A percentile compares a stretch with the other conserved stretches of the same genome.
Conservation (phyloP, 2,797 vertebrate genomes). For the Phataginus tetradactyla region DNA sequence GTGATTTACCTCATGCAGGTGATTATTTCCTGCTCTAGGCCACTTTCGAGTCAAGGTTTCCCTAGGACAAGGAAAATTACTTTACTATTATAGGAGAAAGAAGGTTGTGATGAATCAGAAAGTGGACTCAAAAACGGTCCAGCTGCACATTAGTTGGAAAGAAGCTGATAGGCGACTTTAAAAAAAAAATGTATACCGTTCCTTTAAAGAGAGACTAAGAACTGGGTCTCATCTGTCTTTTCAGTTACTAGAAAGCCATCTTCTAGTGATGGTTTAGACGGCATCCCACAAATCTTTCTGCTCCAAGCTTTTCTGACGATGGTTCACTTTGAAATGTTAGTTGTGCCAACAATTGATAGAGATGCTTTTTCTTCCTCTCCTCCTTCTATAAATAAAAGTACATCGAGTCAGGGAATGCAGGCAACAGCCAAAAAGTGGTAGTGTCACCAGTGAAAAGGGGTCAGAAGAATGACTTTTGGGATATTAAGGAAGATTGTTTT, state of each 20-base stretch:
- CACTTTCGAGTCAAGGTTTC: background rate
- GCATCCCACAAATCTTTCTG: background rate
- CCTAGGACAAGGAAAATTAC: background rate
- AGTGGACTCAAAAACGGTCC: background rate
- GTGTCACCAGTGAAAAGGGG: background rate
- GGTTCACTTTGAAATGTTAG: constrained; percentile 27
- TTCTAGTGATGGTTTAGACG: background rate
- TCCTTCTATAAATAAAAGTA: background rate
- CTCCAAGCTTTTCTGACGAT: background rate
- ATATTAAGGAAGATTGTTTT: background rate
- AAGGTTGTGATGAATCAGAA: constrained; percentile 19
- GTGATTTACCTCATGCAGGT: constrained; percentile 13
- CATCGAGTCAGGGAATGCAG: background rate
- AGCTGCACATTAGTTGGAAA: background rate
- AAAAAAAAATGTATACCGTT: background rate
- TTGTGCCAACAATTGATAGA: background rate
- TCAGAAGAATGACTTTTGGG: background rate
- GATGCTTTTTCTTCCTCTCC: background rate
- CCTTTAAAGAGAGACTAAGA: background rate
- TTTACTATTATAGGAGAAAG: constrained; percentile 35
- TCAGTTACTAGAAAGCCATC: background rate
- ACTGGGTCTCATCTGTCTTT: background rate
- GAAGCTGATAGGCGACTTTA: background rate
- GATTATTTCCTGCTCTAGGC: background rate
- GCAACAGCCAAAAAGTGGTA: background rate